Conservation (phyloP, 2,888 invertebrate genomes). For the Pachydiplax longipennis region DNA sequence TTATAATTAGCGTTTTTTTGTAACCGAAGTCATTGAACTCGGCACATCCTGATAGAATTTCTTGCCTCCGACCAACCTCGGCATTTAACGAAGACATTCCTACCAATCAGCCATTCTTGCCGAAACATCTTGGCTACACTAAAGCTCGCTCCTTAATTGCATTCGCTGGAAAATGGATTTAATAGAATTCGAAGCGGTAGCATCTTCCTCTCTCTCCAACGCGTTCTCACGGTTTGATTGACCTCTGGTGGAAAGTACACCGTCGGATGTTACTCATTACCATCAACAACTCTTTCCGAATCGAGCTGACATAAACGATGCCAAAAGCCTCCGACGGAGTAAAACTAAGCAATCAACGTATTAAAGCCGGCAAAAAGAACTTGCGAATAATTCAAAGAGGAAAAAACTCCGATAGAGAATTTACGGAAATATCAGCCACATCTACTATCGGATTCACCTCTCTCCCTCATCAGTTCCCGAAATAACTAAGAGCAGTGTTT, state of each 20-base stretch:
- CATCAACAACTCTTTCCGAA: not conserved
- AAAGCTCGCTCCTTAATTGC: not conserved
- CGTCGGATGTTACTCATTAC: not conserved
- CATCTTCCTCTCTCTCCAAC: not conserved
- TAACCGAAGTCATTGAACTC: too few relatives aligned
- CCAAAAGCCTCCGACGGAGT: not conserved
- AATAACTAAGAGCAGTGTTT: too few relatives aligned
- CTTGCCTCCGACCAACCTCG: too few relatives aligned
- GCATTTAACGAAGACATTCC: not conserved
- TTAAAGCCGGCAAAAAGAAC: not conserved
- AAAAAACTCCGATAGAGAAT: not conserved
- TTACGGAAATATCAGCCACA: not conserved
- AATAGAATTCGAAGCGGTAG: not conserved
- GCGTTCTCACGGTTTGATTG: not conserved
- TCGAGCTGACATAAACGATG: not conserved
- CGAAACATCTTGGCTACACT: not conserved
- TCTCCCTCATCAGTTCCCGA: not conserved
- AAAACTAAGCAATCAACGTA: not conserved
- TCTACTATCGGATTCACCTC: not conserved
- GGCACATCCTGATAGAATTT: too few relatives aligned
- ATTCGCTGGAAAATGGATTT: not conserved
- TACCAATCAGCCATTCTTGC: not conserved
- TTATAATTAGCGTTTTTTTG: too few relatives aligned
- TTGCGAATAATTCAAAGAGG: not conserved
- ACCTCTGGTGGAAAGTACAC: not conserved